phyloP scores from a whole-genome alignment of 2,113 vertebrate genomes.

The Neoarius graeffei region DNA sequence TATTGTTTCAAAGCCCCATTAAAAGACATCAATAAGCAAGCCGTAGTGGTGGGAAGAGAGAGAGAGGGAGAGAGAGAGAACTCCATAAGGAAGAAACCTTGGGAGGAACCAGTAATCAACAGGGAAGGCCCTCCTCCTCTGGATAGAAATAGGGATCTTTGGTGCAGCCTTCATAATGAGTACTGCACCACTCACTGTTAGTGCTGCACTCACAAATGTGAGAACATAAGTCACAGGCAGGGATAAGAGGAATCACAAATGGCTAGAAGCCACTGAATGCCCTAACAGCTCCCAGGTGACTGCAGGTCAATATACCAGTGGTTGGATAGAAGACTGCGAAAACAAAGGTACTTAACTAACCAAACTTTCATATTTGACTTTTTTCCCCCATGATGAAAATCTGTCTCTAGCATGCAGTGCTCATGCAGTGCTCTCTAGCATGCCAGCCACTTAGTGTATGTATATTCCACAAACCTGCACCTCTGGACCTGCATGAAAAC shows the following conservation, averaged over 20 bases:
- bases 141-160: neutral
- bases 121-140: neutral
- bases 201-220: neutral
- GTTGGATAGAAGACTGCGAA: neutral
- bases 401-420: neutral
- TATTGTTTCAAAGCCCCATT: neutral
- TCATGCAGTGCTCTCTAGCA: no score
- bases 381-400: neutral
- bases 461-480: neutral
- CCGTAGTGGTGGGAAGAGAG: neutral
- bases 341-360: neutral
- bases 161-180: neutral
- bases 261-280: slow-evolving; percentile 9
- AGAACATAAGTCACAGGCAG: slow-evolving; percentile 21
- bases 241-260: slow-evolving; percentile 9
- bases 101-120: neutral
- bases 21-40: neutral
- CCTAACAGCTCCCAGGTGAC: slow-evolving; percentile 25
- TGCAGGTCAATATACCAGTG: neutral
- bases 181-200: slow-evolving; percentile 7
- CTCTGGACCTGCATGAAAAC: neutral
- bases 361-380: neutral
- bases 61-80: no score
- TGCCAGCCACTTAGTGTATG: neutral
- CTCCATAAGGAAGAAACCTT: slow-evolving; percentile 4